Conservation (phyloP, 2,113 vertebrate species). For the Lanius collurio region DNA sequence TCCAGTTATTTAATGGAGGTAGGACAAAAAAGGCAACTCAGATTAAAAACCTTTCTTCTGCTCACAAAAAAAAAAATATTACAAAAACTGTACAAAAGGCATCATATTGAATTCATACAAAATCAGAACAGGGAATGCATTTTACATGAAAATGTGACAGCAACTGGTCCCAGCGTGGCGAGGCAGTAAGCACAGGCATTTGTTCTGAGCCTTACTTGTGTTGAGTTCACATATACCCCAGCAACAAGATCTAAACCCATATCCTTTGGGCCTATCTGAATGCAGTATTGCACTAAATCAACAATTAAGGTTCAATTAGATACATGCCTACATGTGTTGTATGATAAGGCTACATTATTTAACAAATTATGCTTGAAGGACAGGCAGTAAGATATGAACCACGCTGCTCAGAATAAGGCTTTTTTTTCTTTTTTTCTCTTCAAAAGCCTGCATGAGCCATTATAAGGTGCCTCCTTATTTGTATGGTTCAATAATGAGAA, state of each 20-base stretch:
- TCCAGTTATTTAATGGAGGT: background rate
- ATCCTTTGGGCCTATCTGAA: background rate
- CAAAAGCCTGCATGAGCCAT: background rate
- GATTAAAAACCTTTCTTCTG: background rate
- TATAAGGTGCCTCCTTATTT: background rate
- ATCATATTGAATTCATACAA: background rate
- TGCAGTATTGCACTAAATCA: background rate
- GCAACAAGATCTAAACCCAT: background rate
- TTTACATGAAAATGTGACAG: background rate
- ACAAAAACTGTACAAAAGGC: background rate
- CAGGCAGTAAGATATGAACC: background rate
- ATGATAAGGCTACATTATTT: background rate
- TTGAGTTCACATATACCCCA: background rate
- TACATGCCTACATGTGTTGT: background rate
- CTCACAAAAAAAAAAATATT: background rate
- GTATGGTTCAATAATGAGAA: background rate
- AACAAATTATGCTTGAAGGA: background rate
- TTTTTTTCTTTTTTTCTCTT: background rate
- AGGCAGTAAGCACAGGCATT: background rate
- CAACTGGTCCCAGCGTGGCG: background rate
- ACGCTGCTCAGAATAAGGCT: background rate
- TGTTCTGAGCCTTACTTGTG: background rate
- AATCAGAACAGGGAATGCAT: background rate
- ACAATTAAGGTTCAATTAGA: background rate
- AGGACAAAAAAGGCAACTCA: background rate